Evolutionary conservation across 2,888 invertebrate genomes (phyloP).

Genomic region (Mythimna albipuncta): DNA sequence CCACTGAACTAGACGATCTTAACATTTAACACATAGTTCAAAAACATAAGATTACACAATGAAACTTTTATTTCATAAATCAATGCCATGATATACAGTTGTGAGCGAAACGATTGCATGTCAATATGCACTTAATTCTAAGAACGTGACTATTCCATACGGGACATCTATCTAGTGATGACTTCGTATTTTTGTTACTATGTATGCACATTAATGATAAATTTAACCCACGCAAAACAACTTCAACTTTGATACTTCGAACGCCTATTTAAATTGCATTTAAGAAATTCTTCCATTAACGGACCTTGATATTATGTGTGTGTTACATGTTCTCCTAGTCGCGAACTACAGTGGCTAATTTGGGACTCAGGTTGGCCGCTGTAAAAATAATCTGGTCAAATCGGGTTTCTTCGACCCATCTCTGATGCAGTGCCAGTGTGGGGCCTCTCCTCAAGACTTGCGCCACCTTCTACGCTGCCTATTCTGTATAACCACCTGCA

Average conservation of each 20-base stretch:
- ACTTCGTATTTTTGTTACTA: slow-evolving; percentile 41
- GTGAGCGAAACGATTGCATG: slow-evolving; percentile 55
- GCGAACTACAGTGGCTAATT: too few relatives aligned
- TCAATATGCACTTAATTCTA: slow-evolving; percentile 54
- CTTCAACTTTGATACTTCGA: background rate
- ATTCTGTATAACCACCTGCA: too few relatives aligned
- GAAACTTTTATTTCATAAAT: slow-evolving; percentile 34
- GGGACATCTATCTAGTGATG: slow-evolving; percentile 27
- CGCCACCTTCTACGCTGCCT: too few relatives aligned
- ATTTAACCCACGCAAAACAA: background rate
- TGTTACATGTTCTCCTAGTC: too few relatives aligned
- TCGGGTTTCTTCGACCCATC: too few relatives aligned
- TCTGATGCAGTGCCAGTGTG: too few relatives aligned
- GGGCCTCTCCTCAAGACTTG: too few relatives aligned
- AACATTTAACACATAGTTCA: slow-evolving; percentile 1
- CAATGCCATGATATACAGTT: slow-evolving; percentile 13
- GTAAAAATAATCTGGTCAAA: too few relatives aligned
- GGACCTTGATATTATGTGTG: too few relatives aligned
- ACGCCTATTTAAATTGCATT: background rate
- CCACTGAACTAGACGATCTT: slow-evolving; percentile 22
- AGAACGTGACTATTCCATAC: slow-evolving; percentile 54
- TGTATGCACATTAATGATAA: slow-evolving; percentile 4
- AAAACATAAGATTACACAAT: slow-evolving; percentile 10
- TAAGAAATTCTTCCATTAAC: background rate
- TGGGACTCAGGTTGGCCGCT: too few relatives aligned